These are phyloP conservation scores for Cyclina sinensis DNA, from an alignment of 1,140 invertebrate genomes.

Conservation along the genomic window DNA sequence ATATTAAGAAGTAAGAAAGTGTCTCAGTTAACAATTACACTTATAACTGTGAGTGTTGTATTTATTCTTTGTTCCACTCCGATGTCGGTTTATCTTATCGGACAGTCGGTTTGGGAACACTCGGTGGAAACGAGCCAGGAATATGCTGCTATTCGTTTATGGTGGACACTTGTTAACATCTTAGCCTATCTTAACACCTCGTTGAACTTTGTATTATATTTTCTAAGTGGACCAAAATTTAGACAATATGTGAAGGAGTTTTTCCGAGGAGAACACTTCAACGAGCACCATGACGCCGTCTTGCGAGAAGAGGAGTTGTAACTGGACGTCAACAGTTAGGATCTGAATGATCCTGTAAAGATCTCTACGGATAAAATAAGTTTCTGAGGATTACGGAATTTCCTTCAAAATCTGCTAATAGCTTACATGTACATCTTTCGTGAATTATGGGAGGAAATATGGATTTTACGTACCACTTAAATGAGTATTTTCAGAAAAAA, in stretches of 20 bases:
- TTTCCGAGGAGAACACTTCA: neutral
- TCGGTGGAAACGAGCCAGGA: neutral
- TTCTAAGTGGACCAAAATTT: slow-evolving; percentile 51
- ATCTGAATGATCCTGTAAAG: no score
- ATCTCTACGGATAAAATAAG: no score
- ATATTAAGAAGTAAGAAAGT: neutral
- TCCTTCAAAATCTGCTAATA: no score
- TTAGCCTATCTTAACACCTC: slow-evolving; percentile 56
- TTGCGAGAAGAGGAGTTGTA: no score
- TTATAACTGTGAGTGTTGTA: slow-evolving; percentile 40
- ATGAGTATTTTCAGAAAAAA: no score
- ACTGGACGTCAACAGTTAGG: no score
- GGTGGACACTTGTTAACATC: slow-evolving; percentile 63
- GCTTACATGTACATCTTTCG: no score
- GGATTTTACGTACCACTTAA: no score
- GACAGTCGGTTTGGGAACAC: neutral
- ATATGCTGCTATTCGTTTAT: slow-evolving; percentile 2
- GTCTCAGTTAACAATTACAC: neutral
- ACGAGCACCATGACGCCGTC: no score
- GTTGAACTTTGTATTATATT: slow-evolving; percentile 57
- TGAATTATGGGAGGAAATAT: no score
- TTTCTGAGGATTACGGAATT: no score
- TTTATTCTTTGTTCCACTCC: slow-evolving; percentile 55
- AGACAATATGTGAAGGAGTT: slow-evolving; percentile 40
- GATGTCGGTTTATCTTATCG: slow-evolving; percentile 45